phyloP scores from a whole-genome alignment of 2,888 invertebrate genomes.

The Tachystola acroxantha region DNA sequence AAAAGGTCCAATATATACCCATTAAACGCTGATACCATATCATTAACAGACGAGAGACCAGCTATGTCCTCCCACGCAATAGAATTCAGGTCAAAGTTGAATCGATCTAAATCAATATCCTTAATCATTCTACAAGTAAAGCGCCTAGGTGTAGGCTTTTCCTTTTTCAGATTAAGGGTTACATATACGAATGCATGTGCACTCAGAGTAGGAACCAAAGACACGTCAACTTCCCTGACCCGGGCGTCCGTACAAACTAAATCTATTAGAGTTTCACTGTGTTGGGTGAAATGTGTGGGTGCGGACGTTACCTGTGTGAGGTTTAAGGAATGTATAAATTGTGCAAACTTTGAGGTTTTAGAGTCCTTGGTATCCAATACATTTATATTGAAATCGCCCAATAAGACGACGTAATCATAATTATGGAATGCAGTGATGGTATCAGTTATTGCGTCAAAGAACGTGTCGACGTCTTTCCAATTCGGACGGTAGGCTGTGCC shows the following conservation, averaged over 20 bases:
- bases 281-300: constrained; percentile 10
- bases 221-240: neutral
- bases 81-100: neutral
- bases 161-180: neutral
- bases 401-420: neutral
- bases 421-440: neutral
- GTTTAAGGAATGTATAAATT: neutral
- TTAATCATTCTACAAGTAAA: neutral
- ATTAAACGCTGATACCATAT: neutral
- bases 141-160: neutral
- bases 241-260: constrained; percentile 5
- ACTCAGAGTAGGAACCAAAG: too few relatives aligned
- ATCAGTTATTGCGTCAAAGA: constrained; percentile 4
- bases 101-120: neutral
- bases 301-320: neutral
- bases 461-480: neutral
- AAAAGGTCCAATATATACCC: neutral
- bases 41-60: neutral
- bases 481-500: constrained; percentile 6
- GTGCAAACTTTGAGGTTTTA: neutral
- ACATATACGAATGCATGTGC: too few relatives aligned
- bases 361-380: neutral
- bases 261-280: constrained; percentile 9
- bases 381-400: constrained; percentile 9
- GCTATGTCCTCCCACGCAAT: neutral